Base-by-base conservation (phyloP, 2,888 invertebrate genomes). In the Ophion slaviceki region DNA sequence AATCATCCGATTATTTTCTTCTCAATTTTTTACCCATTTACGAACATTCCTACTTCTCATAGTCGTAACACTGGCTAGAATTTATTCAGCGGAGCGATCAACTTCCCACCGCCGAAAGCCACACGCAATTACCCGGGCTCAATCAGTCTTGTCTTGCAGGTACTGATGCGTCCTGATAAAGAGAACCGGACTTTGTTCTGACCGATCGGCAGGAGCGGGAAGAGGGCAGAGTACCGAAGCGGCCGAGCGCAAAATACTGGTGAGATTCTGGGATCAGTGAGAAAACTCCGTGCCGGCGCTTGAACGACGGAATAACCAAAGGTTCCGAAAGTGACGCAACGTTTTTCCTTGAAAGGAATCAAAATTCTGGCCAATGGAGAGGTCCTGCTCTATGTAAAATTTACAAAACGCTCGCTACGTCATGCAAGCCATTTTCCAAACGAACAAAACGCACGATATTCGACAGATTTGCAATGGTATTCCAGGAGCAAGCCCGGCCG, bases 151-250 rank as follows among this genome's bases (percentile, higher is more conserved):
- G n/a, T 40, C 53, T 86, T 85, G 20, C 83, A 88, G 87, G 83
- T 86, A 71, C 82, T 64, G 24, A 85, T 87, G 85, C 66, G 79
- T 84, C 72, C 75, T 45, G 74, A 62, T 40, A 70, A 71, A 64
- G 53, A 62, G 24, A 59, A 75, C 67, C 17, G 82, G 79, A 84
- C 57, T 47, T 32, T 81, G 79, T 86, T 87, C 75, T 85, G 88
- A 87, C 86, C 72, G 32, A 76, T 6, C 47, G 64, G 61, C 66
- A 64, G 53, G 64, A 80, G n/a, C 8, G n/a, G 47, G 24, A 24
- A 67, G 20, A 70, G 40, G 66, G 1, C 40, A 78, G 61, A 78
- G 47, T 11, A 76, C 57, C 67, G 61, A 57, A 32, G 62, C 57
- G 17, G 24, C 24, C 2, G 57, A 75, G 71, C 72, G 28, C 62